Conservation (phyloP, 2,888 invertebrate species). For the Argyresthia goedartella region DNA sequence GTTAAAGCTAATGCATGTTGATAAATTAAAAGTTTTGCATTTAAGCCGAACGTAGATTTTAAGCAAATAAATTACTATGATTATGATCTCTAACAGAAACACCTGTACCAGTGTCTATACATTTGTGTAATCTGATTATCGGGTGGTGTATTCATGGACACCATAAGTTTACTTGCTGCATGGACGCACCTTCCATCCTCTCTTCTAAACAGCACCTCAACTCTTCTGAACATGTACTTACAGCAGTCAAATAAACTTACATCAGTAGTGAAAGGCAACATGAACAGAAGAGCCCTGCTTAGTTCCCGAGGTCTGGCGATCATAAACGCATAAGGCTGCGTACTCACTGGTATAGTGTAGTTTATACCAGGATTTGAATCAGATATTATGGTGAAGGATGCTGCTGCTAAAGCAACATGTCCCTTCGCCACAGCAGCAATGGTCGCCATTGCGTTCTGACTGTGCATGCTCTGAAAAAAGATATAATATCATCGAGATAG, state of each 20-base stretch:
- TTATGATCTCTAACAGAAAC: too few relatives aligned
- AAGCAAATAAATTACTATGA: too few relatives aligned
- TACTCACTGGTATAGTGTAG: slow-evolving; percentile 83
- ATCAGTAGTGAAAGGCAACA: slow-evolving; percentile 82
- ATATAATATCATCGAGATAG: not conserved
- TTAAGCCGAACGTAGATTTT: too few relatives aligned
- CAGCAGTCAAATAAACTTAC: slow-evolving; percentile 40
- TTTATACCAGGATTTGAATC: slow-evolving; percentile 69
- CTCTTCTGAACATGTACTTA: too few relatives aligned
- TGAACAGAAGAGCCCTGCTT: slow-evolving; percentile 85
- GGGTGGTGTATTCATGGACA: too few relatives aligned
- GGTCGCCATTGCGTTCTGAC: slow-evolving; percentile 34
- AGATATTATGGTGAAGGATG: slow-evolving; percentile 41
- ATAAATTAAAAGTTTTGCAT: too few relatives aligned
- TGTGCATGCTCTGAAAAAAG: slow-evolving; percentile 23
- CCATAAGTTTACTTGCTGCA: too few relatives aligned
- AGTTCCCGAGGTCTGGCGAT: slow-evolving; percentile 84
- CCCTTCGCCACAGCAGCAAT: slow-evolving; percentile 39
- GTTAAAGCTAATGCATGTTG: too few relatives aligned
- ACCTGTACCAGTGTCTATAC: too few relatives aligned
- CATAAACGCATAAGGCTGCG: slow-evolving; percentile 84
- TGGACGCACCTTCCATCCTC: too few relatives aligned
- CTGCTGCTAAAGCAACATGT: slow-evolving; percentile 47
- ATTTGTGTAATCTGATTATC: too few relatives aligned
- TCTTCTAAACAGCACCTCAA: too few relatives aligned